Evolutionary conservation across 2,888 invertebrate species (phyloP).

Genomic region (Leptarthrus brevirostris): DNA sequence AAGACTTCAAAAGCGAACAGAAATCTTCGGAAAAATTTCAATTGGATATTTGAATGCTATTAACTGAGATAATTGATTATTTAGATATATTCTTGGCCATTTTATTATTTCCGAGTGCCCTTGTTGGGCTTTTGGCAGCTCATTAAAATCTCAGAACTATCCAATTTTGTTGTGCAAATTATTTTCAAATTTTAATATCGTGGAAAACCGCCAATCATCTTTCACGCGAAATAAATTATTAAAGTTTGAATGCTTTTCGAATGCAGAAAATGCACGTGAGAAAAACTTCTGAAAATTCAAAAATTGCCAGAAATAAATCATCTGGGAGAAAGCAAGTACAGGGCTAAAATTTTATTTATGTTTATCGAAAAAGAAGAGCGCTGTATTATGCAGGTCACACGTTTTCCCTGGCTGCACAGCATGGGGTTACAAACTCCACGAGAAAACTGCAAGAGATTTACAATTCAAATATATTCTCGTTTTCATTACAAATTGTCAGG

Average conservation of each 20-base stretch:
- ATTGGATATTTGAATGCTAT: no score
- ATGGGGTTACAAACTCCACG: neutral
- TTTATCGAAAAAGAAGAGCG: neutral
- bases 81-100: no score
- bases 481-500: neutral
- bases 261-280: neutral
- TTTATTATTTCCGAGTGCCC: no score
- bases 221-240: no score
- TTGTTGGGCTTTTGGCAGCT: no score
- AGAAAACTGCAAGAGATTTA: neutral
- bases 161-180: no score
- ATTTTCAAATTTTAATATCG: no score
- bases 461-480: neutral
- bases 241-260: neutral
- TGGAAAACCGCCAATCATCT: no score
- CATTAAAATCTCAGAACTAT: no score
- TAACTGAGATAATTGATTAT: no score
- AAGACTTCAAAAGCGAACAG: no score
- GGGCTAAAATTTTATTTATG: neutral
- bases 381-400: neutral
- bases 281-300: neutral
- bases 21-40: no score
- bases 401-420: neutral
- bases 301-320: neutral
- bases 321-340: neutral